These are phyloP conservation scores for Malurus melanocephalus DNA, from an alignment of 2,113 vertebrate genomes.

Conservation along the genomic window DNA sequence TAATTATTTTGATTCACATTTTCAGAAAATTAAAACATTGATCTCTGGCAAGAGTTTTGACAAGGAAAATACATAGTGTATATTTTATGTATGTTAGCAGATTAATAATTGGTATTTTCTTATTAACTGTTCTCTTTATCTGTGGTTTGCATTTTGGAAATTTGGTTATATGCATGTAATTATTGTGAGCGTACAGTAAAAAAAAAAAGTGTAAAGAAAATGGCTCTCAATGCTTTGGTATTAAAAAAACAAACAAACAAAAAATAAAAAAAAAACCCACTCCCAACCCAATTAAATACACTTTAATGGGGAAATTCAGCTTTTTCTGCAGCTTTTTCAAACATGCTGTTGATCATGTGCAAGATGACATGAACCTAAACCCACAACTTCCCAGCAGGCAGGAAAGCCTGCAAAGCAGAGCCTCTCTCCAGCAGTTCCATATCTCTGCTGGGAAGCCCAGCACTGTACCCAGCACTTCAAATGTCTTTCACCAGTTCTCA, in stretches of 20 bases:
- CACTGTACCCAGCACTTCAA: not conserved
- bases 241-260: not conserved
- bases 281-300: not conserved
- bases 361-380: not conserved
- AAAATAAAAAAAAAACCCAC: too few species aligned
- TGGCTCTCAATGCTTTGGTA: not conserved
- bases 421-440: not conserved
- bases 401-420: not conserved
- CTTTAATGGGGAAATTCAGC: not conserved
- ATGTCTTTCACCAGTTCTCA: not conserved
- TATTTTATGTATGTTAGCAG: not conserved
- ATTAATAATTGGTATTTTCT: not conserved
- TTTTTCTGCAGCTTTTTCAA: not conserved
- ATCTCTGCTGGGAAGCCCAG: not conserved
- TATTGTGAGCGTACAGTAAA: not conserved
- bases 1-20: not conserved
- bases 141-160: not conserved
- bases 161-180: not conserved
- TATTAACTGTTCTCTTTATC: not conserved
- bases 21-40: not conserved
- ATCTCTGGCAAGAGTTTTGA: not conserved
- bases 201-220: not conserved
- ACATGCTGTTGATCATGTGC: fast-evolving
- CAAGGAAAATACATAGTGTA: not conserved
- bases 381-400: not conserved